Conservation (phyloP, 2,797 vertebrate species). For the Phrynocephalus vlangalii region DNA sequence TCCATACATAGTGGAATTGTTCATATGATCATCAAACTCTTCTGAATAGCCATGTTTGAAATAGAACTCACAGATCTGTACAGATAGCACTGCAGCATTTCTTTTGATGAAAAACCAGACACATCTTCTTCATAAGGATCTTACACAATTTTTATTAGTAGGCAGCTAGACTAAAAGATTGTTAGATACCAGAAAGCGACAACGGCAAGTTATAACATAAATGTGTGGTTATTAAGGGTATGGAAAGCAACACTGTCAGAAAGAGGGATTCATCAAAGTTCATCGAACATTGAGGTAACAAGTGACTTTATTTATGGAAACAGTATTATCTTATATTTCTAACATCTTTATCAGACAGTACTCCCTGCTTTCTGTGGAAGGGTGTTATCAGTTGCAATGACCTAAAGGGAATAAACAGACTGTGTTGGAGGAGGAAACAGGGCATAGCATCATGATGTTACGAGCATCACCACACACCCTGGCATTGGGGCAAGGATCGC, state of each 20-base stretch:
- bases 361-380: not conserved
- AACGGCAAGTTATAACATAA: not conserved
- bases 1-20: not conserved
- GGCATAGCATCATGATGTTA: too few species aligned
- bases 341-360: not conserved
- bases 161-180: not conserved
- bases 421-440: too few species aligned
- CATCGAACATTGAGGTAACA: not conserved
- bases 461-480: too few species aligned
- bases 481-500: too few species aligned
- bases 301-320: not conserved
- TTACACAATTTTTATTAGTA: not conserved
- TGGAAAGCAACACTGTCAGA: not conserved
- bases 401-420: not conserved
- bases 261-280: not conserved
- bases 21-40: not conserved
- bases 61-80: not conserved
- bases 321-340: not conserved
- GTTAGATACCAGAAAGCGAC: not conserved
- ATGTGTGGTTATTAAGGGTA: not conserved
- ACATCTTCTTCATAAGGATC: not conserved
- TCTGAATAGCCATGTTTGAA: not conserved
- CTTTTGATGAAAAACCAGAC: not conserved
- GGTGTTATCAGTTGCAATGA: not conserved
- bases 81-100: not conserved